Evolutionary conservation across 2,113 vertebrate species (phyloP).

Genomic region (Talpa occidentalis): DNA sequence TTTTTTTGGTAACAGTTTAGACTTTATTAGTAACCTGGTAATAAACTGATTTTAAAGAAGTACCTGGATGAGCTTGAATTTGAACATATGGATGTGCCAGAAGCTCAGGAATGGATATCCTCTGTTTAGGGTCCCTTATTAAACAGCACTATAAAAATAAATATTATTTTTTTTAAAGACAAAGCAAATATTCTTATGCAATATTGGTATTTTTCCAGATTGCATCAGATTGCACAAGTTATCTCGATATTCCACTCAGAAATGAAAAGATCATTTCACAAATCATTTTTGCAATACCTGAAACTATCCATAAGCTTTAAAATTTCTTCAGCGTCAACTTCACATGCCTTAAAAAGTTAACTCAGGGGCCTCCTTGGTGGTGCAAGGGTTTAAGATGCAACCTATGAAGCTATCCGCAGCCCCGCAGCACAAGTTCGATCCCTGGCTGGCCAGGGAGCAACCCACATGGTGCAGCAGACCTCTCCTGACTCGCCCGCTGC

Average conservation of each 20-base stretch:
- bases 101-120: conserved; percentile 94
- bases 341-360: not conserved
- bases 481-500: too few species aligned
- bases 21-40: not conserved
- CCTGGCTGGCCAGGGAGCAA: too few species aligned
- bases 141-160: conserved; percentile 89
- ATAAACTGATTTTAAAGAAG: not conserved
- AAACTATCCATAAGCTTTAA: not conserved
- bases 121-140: conserved; percentile 93
- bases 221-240: not conserved
- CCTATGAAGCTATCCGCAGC: too few species aligned
- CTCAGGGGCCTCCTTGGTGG: too few species aligned
- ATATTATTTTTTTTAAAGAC: not conserved
- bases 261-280: not conserved
- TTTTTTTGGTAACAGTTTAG: not conserved
- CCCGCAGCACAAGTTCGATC: too few species aligned
- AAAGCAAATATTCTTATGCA: not conserved
- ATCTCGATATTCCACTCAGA: conserved; percentile 24
- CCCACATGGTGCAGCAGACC: too few species aligned
- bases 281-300: conserved; percentile 27
- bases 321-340: not conserved
- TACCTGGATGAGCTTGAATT: conserved; percentile 92
- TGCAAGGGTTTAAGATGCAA: too few species aligned
- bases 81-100: conserved; percentile 94
- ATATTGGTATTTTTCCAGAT: not conserved